A percentile compares a stretch with the other conserved stretches of the same genome.
phyloP scores from a whole-genome alignment of 2,113 vertebrate species.

The Otolemur garnettii region DNA sequence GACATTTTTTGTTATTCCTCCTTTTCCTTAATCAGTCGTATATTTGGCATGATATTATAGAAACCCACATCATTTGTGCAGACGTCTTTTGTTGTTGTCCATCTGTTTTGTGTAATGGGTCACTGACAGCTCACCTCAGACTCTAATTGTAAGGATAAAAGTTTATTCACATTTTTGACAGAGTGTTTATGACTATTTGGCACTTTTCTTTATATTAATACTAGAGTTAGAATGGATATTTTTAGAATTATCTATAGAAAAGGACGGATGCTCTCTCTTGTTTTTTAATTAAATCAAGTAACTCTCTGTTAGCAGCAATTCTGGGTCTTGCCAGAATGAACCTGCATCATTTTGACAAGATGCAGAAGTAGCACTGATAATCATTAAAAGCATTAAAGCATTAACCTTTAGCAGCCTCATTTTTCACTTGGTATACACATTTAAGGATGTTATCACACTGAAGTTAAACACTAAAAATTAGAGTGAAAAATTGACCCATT shows the following conservation, averaged over 20 bases:
- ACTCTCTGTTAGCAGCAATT: constrained; percentile 72
- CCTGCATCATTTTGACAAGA: constrained; percentile 87
- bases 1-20: not conserved
- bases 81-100: not conserved
- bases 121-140: not conserved
- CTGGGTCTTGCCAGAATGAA: constrained; percentile 78
- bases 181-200: constrained; percentile 49
- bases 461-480: constrained; percentile 88
- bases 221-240: constrained; percentile 23
- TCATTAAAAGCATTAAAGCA: constrained; percentile 91
- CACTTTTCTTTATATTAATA: constrained; percentile 53
- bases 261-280: constrained; percentile 28
- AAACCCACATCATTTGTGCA: constrained; percentile 51
- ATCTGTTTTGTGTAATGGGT: not conserved
- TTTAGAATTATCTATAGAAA: constrained; percentile 34
- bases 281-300: constrained; percentile 68
- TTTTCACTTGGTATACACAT: constrained; percentile 88
- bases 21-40: not conserved
- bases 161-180: constrained; percentile 51
- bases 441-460: constrained; percentile 88
- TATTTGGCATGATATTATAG: not conserved
- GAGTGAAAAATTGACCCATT: constrained; percentile 85
- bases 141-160: not conserved
- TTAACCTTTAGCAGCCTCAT: constrained; percentile 90
- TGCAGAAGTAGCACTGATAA: constrained; percentile 86